Evolutionary conservation across 2,797 vertebrate genomes (phyloP), one percentile per base, ranked within the genome.

Genomic region (Alfaro cultratus): DNA sequence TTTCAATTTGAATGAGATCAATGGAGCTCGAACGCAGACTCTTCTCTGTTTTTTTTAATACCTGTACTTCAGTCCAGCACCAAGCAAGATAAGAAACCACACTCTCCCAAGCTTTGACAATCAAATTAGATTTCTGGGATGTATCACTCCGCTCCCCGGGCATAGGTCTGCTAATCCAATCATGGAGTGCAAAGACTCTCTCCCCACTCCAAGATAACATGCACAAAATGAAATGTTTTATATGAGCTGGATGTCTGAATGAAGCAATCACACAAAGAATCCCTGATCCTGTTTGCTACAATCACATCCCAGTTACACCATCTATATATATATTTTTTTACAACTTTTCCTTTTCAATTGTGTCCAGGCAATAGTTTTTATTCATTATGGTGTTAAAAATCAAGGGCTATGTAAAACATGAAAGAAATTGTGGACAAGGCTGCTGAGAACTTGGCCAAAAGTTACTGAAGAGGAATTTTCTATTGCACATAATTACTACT

Each of bases 11-110:
- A 78, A 68, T 80, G 41, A 81, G 81, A 88, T 92, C 88, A 85
- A 92, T 92, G 82, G n/a, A 76, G 60, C 80, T 80, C 77, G 81
- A 64, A 85, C 70, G 46, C 74, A n/a, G 51, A 1, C 73, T 73
- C 53, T 80, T 49, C 81, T 45, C 21, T 79, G 78, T 75, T 72
- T 75, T 75, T 29, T 81, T 78, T 67, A 39, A 53, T 51, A 64
- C 15, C 73, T 55, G 39, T 76, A 13, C 45, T 67, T 80, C 84
- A 78, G 84, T 90, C 81, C 72, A 51, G 77, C 71, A 84, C 79
- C 79, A 86, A 83, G 85, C 76, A 68, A 90, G 88, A 89, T 90
- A 92, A 93, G 90, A 93, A 92, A 93, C 88, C 91, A 90, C 91
- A 88, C 86, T 79, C 82, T 75, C 80, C 39, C 29, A 87, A 87